These are phyloP conservation scores for Leptodactylus fuscus DNA, from an alignment of 2,113 vertebrate species.

Conservation along the genomic window DNA sequence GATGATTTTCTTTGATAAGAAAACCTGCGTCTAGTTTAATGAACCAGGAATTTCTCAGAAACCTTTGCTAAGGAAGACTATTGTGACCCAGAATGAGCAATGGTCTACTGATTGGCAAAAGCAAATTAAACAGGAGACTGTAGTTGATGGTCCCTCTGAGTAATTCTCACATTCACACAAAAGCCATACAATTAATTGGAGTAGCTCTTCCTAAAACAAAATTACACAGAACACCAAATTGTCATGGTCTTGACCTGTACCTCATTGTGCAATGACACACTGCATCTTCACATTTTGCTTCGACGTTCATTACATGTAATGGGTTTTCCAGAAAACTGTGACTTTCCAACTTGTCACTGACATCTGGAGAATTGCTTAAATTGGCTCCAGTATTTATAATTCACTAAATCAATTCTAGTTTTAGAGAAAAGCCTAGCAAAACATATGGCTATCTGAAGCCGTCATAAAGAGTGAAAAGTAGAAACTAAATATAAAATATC, in stretches of 20 bases:
- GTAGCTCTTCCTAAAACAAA: constrained; percentile 45
- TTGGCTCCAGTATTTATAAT: constrained; percentile 59
- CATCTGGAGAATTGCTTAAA: constrained; percentile 60
- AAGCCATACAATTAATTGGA: constrained; percentile 49
- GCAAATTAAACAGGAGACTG: constrained; percentile 48
- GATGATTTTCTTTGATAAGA: neutral
- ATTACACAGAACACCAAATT: constrained; percentile 53
- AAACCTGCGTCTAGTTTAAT: constrained; percentile 19
- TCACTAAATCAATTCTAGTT: constrained; percentile 57
- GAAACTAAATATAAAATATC: constrained; percentile 55
- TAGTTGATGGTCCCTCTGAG: constrained; percentile 34
- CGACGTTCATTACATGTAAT: constrained; percentile 57
- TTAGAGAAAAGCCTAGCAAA: constrained; percentile 53
- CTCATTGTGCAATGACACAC: constrained; percentile 53
- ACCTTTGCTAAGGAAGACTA: constrained; percentile 30
- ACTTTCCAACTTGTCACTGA: constrained; percentile 59
- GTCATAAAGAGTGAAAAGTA: constrained; percentile 40
- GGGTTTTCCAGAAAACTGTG: constrained; percentile 55
- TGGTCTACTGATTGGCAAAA: constrained; percentile 40
- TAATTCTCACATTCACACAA: constrained; percentile 31
- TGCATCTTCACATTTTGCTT: constrained; percentile 56
- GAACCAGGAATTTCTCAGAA: constrained; percentile 25
- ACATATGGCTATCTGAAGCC: constrained; percentile 49
- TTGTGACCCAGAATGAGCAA: constrained; percentile 42
- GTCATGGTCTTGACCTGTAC: constrained; percentile 49